These are phyloP conservation scores for Chymomyza costata DNA, from an alignment of 1,140 invertebrate species.

Conservation along the genomic window DNA sequence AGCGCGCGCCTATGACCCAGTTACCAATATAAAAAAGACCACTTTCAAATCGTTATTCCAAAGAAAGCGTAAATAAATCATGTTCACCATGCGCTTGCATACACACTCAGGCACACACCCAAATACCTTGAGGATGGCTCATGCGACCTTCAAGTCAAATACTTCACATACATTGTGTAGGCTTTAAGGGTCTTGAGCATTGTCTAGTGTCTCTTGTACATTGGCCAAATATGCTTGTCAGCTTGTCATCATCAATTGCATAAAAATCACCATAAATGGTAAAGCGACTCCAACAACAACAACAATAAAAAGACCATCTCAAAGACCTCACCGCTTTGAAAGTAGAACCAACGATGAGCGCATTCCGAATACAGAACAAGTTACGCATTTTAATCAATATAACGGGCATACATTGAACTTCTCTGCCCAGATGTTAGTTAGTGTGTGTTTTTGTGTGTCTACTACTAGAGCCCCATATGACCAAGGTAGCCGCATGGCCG, in stretches of 20 bases:
- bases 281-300: conserved; percentile 20
- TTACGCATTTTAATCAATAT: conserved; percentile 70
- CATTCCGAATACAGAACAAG: conserved; percentile 56
- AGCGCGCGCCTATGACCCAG: too few relatives aligned
- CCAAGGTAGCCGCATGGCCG: conserved; percentile 18
- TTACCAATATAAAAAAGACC: too few relatives aligned
- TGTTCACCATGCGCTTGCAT: conserved; percentile 43
- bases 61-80: conserved; percentile 63
- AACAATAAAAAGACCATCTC: not conserved
- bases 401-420: conserved; percentile 47
- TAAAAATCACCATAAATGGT: conserved; percentile 3
- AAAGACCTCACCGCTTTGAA: conserved; percentile 14
- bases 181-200: conserved; percentile 52
- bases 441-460: too few relatives aligned
- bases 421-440: too few relatives aligned
- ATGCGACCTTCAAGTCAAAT: conserved; percentile 56
- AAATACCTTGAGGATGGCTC: conserved; percentile 12
- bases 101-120: conserved; percentile 19
- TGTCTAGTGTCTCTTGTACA: conserved; percentile 40
- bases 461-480: conserved; percentile 37
- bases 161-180: conserved; percentile 24
- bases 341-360: conserved; percentile 59
- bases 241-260: conserved; percentile 31
- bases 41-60: conserved; percentile 22
- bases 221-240: conserved; percentile 25